Base-by-base conservation (phyloP, 1,140 invertebrate species). In the Diorhabda carinulata region DNA sequence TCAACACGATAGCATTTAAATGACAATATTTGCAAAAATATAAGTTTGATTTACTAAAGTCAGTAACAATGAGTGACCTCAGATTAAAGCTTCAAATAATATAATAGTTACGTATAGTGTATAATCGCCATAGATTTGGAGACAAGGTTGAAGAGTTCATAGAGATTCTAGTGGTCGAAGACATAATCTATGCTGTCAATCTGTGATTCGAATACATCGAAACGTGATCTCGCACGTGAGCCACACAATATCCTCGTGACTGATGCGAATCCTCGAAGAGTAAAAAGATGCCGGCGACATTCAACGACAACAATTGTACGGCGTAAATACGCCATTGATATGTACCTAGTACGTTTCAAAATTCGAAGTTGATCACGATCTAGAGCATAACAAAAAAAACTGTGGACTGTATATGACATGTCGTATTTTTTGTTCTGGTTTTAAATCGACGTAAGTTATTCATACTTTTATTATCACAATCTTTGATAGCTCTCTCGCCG, bases 161-260 rank as follows among this genome's bases (percentile, higher is more conserved):
- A 64, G 9, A 44, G 63, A 64, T 64, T 64, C 52, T 52, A 64
- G 63, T 64, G 63, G 63, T 45, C 63, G 44, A 52, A 45, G 63
- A 64, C 63, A 64, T 64, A 64, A 64, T 64, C 63, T 64, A 64
- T 25, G 2, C 63, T 64, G 63, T 64, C 63, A 64, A 64, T 64
- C 63, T 47, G 44, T 43, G 63, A 64, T 64, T 64, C 25, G 63
- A 64, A 44, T 64, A 42, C 10, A 52, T 40, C 44, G 63, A 64
- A 64, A 64, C 63, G 63, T 64, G 63, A 64, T 64, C 63, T 64
- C 63, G 63, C 63, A 64, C 63, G 63, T 64, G 63, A 64, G 63
- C 63, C 47, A 52, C 44, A 64, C 63, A 64, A 64, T 64, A 45
- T 64, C 63, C 43, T 64, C 63, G 63, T 64, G 63, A 64, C 63